Base-by-base conservation (phyloP, 37 sponge, comb jelly and placozoan genomes). In the Hormiphora californensis region DNA sequence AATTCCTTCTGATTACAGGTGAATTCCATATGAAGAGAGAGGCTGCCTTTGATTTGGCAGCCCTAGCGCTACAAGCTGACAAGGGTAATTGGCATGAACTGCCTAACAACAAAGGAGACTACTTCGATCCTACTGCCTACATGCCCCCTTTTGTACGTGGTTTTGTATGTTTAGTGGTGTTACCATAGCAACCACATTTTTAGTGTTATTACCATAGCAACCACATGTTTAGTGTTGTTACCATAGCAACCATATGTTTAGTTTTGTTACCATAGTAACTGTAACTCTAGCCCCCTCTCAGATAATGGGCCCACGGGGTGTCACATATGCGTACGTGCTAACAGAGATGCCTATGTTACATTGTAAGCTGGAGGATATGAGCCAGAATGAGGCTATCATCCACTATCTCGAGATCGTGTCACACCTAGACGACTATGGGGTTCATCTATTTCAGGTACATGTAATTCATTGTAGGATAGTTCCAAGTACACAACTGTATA, bases 301-400 rank as follows among this genome's bases (percentile, higher is more conserved):
- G 8, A 46, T 46, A 8, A 8, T 12, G 8, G 51, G 12, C 36
- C 5, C 67, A 65, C 38, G 67, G 32, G 34, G 35, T 65, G 67
- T 65, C 67, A 38, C 67, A 21, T 65, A 65, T 38, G 9, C 15
- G 37, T 65, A 65, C 37, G 33, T 2, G 8, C 12, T 35, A 15
- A 65, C 32, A 19, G 67, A 65, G 67, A 65, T 65, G 3, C 67
- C 67, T 8, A 65, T 65, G 67, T 33, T 65, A 38, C 67, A 65
- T 38, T 36, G 67, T 38, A 65, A 65, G 67, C 67, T 65, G 37
- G 67, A 65, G 8, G 67, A 65, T 38, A 65, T 65, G 67, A 65
- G 67, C 35, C 67, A 65, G 67, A 65, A 65, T 38, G 67, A 65
- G 37, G 67, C 67, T 32, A 28, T 65, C 30, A 5, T 65, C 37